Base-by-base conservation (phyloP, 2,888 invertebrate species). In the Acholoe squamosa region DNA sequence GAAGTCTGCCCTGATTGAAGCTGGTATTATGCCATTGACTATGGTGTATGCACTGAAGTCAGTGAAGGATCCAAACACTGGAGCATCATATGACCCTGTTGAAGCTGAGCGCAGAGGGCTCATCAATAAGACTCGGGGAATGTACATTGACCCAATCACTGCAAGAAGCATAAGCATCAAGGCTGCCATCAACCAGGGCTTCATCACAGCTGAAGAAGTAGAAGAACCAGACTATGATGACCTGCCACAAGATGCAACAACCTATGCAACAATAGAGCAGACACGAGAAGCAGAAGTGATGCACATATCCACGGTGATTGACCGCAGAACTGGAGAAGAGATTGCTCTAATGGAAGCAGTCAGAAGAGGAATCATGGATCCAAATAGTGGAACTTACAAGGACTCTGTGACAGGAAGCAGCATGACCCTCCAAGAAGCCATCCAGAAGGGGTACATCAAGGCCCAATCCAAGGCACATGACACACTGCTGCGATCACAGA, bases 341-440 rank as follows among this genome's bases (percentile, higher is more conserved):
- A 96, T 99, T 94, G 98, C 99, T 22, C 97, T 99, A 89, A 97
- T 98, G 93, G 98, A 99, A 96, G 99, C 99, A 14, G 98, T 99
- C 92, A 97, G 98, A 93, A 97, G 98, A 96, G 97, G 98, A 93
- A 97, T 99, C 92, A 97, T 99, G 90, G 99, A 99, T 95, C 98
- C 96, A 76, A 93, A 94, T 90, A 89, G 67, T 80, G 97, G 98
- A 94, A 97, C 97, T 0, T 98, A 97, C 94, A 97, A 97, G 34
- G 95, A 96, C 93, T 96, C 96, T 31, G 56, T 92, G 7, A 94
- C 94, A 90, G 98, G 98, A n/a, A 97, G 97, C 94, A 91, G 94
- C 7, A 96, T 98, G 84, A 97, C 97, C 91, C 97, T 99, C 92
- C 96, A 98, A 92, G 98, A 99, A 96, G 98, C 99, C 0, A 97